Evolutionary conservation across 2,888 invertebrate species (phyloP), one percentile per base, ranked within the genome.

Genomic region (Lacanobia wlatinum): DNA sequence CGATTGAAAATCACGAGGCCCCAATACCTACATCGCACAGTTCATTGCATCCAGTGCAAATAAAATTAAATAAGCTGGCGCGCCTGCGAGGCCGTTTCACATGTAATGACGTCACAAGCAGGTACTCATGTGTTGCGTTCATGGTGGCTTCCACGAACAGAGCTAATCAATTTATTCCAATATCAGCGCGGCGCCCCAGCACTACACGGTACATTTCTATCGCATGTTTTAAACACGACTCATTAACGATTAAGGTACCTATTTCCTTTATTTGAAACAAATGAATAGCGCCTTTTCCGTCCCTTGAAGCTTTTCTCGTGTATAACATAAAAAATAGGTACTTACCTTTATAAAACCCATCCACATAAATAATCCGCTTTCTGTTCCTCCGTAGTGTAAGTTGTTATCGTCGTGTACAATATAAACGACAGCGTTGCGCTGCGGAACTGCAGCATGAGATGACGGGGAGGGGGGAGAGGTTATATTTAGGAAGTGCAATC

Each of bases 401-500:
- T 40, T 40, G 40, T 40, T 40, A 9, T 40, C 40, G 9, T 40
- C 10, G 5, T 16, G 46, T 46, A 5, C 9, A 14, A 46, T 14
- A 10, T 53, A 53, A 23, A 50, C n/a, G 23, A 53, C 18, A 38
- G 18, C 60, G 65, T n/a, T 60, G 55, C 23, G 56, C 46, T 48
- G 55, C 50, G n/a, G 63, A 59, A 58, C 64, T 70, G 46, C 61
- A 48, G 34, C 40, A 14, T 14, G 5, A 18, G 18, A 18, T 18
- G 46, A 28, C 34, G 40, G 10, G 38, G n/a, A 53, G 70, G 60
- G 60, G 62, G 65, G 63, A 55, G 62, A 64, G 67, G 70, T 70
- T 88, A 87, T 90, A 88, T 90, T 90, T 90, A 86, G 86, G 85
- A 87, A 89, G 88, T 89, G 87, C 87, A 87, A 85, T 88, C 86